Evolutionary conservation across 2,113 vertebrate genomes (phyloP).

Genomic region (Chamaetylas fuelleborni): DNA sequence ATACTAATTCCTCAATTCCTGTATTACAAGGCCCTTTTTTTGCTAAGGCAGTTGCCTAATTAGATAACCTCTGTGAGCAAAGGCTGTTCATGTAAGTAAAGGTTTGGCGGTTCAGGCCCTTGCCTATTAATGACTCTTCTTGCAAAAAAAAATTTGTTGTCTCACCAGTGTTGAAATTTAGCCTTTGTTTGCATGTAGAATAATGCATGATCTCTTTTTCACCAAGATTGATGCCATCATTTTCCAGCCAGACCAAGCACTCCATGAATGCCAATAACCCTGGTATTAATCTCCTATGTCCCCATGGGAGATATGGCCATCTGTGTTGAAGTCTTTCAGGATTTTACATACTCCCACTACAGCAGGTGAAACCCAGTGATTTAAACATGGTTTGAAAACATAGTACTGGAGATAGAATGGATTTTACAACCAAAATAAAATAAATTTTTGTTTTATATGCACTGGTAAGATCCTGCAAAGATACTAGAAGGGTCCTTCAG

Average conservation of each 20-base stretch:
- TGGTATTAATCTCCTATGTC: neutral
- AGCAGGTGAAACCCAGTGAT: neutral
- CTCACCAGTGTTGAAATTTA: slow-evolving; percentile 32
- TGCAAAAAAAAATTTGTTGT: slow-evolving; percentile 22
- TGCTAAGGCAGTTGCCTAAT: neutral
- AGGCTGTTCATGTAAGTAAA: neutral
- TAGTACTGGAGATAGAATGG: neutral
- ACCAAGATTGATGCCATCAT: slow-evolving; percentile 14
- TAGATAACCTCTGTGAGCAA: neutral
- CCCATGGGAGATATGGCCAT: neutral
- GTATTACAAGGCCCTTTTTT: neutral
- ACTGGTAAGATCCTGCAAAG: neutral
- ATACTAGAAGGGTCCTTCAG: neutral
- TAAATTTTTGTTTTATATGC: neutral
- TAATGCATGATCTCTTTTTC: slow-evolving; percentile 35
- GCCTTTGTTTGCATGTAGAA: slow-evolving; percentile 34
- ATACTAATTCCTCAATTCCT: neutral
- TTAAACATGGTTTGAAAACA: neutral
- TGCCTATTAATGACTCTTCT: slow-evolving; percentile 1
- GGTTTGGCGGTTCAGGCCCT: neutral
- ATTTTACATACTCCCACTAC: neutral
- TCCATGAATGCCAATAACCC: slow-evolving; percentile 30
- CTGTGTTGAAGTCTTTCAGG: neutral
- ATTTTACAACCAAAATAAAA: neutral
- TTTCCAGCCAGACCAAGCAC: slow-evolving; percentile 18